Evolutionary conservation across 2,113 vertebrate genomes (phyloP).

Genomic region (Piprites chloris): DNA sequence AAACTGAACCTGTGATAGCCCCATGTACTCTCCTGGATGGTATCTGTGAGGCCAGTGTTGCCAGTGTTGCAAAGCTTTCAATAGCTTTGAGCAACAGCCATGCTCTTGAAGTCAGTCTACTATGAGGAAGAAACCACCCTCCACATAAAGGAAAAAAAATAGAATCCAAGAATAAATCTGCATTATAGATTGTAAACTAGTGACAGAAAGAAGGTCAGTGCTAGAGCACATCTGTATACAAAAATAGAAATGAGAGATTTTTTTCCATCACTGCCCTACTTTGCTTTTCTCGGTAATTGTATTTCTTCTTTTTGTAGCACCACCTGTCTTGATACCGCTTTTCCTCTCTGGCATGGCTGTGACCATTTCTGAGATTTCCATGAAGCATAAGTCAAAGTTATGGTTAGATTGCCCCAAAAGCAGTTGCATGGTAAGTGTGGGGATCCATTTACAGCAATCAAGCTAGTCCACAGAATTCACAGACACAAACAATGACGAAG

Average conservation of each 20-base stretch:
- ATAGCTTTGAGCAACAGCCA: not conserved
- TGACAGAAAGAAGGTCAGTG: not conserved
- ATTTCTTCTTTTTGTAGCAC: not conserved
- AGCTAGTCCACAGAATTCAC: not conserved
- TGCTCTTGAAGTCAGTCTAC: not conserved
- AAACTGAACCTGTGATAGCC: not conserved
- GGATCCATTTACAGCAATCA: not conserved
- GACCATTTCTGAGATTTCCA: not conserved
- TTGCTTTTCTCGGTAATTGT: not conserved
- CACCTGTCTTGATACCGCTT: not conserved
- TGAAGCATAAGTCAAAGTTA: not conserved
- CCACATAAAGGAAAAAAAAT: not conserved
- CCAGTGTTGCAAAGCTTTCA: not conserved
- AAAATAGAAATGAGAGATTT: not conserved
- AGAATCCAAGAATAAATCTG: not conserved
- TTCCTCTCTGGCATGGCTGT: not conserved
- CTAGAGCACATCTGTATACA: not conserved
- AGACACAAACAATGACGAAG: rapidly evolving
- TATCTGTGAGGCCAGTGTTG: not conserved
- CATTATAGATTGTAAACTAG: not conserved
- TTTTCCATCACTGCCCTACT: not conserved
- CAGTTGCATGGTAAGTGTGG: not conserved
- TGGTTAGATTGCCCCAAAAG: not conserved
- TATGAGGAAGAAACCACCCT: not conserved
- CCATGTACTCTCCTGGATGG: not conserved